Evolutionary conservation across 2,888 invertebrate species (phyloP).

Genomic region (Pterostichus niger): DNA sequence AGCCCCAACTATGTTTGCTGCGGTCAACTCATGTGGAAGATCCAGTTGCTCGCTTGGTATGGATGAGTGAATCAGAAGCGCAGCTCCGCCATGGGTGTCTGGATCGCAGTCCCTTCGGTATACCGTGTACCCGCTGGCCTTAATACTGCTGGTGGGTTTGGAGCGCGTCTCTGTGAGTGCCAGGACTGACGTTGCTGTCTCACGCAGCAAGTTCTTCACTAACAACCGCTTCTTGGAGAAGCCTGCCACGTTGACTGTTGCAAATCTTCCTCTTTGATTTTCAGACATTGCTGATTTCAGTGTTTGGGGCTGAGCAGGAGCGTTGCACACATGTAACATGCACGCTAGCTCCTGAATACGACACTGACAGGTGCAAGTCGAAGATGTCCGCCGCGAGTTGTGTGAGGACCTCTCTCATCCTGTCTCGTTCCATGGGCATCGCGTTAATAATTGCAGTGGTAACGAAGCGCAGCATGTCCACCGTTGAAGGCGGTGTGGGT

Average conservation of each 20-base stretch:
- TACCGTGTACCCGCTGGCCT: background rate
- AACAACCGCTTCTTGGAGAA: background rate
- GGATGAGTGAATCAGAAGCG: background rate
- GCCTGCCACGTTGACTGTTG: background rate
- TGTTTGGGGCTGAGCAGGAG: background rate
- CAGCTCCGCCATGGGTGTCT: background rate
- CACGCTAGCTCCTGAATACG: background rate
- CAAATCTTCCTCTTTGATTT: background rate
- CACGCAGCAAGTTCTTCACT: background rate
- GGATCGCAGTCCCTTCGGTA: no score
- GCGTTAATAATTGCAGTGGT: background rate
- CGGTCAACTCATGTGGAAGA: background rate
- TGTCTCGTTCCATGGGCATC: background rate
- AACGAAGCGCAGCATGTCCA: constrained; percentile 1
- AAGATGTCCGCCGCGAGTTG: background rate
- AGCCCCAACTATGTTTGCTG: background rate
- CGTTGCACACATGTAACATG: constrained; percentile 1
- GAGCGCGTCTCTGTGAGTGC: background rate
- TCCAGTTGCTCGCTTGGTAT: background rate
- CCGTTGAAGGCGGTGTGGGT: background rate
- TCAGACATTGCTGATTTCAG: background rate
- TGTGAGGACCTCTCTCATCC: background rate
- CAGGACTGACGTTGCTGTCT: background rate
- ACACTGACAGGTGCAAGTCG: background rate
- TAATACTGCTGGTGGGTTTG: background rate